These are phyloP conservation scores for Nemoura dubitans DNA, from an alignment of 2,888 invertebrate genomes.

Conservation along the genomic window DNA sequence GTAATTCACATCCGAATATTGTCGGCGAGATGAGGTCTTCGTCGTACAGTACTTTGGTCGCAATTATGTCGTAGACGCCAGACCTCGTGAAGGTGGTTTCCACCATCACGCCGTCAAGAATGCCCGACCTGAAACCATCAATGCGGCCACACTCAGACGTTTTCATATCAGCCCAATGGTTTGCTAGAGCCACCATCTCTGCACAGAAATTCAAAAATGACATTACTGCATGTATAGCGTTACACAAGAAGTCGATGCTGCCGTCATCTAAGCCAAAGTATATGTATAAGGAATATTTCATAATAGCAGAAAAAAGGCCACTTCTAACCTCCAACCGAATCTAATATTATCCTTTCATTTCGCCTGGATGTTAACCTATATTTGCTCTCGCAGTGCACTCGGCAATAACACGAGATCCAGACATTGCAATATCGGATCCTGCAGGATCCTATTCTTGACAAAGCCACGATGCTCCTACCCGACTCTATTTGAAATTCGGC, in stretches of 20 bases:
- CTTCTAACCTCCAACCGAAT: not conserved
- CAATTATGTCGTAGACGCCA: conserved; percentile 52
- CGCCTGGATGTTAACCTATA: not conserved
- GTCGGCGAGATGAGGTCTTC: conserved; percentile 53
- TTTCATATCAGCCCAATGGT: not conserved
- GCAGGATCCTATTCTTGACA: not conserved
- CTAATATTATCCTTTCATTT: not conserved
- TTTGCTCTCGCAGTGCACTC: not conserved
- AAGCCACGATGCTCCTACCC: not conserved
- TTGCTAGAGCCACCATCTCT: not conserved
- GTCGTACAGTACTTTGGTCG: conserved; percentile 51
- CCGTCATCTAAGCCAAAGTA: not conserved
- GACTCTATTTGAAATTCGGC: not conserved
- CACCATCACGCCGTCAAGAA: conserved; percentile 41
- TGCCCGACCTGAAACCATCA: conserved; percentile 13
- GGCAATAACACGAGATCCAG: not conserved
- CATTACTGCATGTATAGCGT: not conserved
- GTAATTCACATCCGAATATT: conserved; percentile 56
- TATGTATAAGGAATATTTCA: not conserved
- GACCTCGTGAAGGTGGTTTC: conserved; percentile 31
- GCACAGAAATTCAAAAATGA: not conserved
- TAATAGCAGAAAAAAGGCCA: not conserved
- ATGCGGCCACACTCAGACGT: too few species aligned
- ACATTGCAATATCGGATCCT: not conserved
- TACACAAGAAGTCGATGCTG: not conserved